Evolutionary conservation across 2,797 vertebrate genomes (phyloP).

Genomic region (Micropoecilia bifurca): DNA sequence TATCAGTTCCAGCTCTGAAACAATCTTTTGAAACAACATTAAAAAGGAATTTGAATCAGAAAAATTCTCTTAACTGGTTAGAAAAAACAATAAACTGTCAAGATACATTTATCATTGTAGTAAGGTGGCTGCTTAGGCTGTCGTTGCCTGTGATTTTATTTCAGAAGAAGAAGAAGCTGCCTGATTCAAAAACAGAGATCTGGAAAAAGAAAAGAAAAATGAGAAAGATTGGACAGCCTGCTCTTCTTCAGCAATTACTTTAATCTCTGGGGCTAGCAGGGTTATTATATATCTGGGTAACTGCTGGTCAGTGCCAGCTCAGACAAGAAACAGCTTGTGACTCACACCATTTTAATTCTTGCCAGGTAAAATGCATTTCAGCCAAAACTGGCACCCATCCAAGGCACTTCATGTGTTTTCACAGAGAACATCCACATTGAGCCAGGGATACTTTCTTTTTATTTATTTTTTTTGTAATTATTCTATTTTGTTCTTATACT

Average conservation of each 20-base stretch:
- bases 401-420: not conserved
- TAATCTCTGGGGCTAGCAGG: constrained; percentile 2
- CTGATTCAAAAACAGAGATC: constrained; percentile 1
- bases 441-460: no score
- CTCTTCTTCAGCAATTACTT: constrained; percentile 1
- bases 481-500: not conserved
- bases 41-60: not conserved
- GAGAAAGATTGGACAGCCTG: not conserved
- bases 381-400: not conserved
- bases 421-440: not conserved
- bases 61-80: not conserved
- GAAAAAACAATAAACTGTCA: not conserved
- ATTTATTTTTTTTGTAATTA: not conserved
- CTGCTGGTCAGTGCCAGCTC: constrained; percentile 5
- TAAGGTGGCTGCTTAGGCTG: not conserved
- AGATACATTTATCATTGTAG: not conserved
- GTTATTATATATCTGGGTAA: constrained; percentile 2
- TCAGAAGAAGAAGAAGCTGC: not conserved
- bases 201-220: not conserved
- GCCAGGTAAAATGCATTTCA: constrained; percentile 5
- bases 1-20: not conserved
- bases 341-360: constrained; percentile 4
- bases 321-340: constrained; percentile 12
- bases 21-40: not conserved
- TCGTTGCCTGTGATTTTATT: constrained; percentile 4